These are phyloP conservation scores for Mus musculus DNA, from an alignment of 2,113 vertebrate species.

Conservation along the genomic window GRCm39 chr10:19590001-19590500, in stretches of 20 bases:
- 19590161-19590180: neutral
- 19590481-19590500: too few species aligned
- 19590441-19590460: too few species aligned
- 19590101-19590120: neutral
- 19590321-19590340: neutral
- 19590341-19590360: neutral
- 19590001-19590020: neutral
- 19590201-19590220: neutral
- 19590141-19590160: neutral
- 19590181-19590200: neutral
- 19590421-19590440: too few species aligned
- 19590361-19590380: neutral
- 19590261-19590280: neutral
- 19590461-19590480: too few species aligned
- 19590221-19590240: neutral
- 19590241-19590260: neutral
- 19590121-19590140: conserved; percentile 1
- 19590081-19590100: neutral
- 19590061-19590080: neutral
- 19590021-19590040: neutral
- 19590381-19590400: too few species aligned
- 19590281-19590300: neutral
- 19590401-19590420: too few species aligned
- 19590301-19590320: neutral
- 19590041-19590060: neutral